Conservation (phyloP, 2,888 invertebrate species). For the Rhingia campestris region DNA sequence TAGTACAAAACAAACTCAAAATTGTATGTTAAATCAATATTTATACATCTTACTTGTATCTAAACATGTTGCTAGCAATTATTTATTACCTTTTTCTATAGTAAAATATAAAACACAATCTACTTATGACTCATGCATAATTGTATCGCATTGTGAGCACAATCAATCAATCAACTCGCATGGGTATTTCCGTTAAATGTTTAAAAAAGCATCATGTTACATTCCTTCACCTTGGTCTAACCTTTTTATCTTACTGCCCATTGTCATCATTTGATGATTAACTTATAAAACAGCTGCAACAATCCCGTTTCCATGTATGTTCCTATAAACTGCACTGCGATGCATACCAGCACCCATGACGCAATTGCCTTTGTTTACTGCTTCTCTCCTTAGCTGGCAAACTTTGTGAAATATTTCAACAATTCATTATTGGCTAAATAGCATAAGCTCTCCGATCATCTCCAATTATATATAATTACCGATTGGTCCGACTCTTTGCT, state of each 20-base stretch:
- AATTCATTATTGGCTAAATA: slow-evolving; percentile 48
- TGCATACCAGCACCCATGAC: slow-evolving; percentile 54
- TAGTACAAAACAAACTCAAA: no score
- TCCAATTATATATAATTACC: slow-evolving; percentile 67
- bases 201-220: background rate
- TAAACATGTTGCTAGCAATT: background rate
- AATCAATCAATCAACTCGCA: background rate
- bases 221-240: slow-evolving; percentile 2
- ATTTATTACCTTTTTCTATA: background rate
- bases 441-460: slow-evolving; percentile 61
- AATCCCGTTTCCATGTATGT: slow-evolving; percentile 40
- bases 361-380: slow-evolving; percentile 40
- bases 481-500: slow-evolving; percentile 31
- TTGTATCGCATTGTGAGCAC: background rate
- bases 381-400: background rate
- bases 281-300: slow-evolving; percentile 45
- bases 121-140: background rate
- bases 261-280: slow-evolving; percentile 24
- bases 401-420: slow-evolving; percentile 39
- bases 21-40: no score
- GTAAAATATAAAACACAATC: background rate
- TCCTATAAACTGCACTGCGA: slow-evolving; percentile 37
- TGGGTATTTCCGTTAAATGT: background rate
- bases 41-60: background rate
- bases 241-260: background rate